Base-by-base conservation (phyloP, 2,888 invertebrate species). In the Steinernema scapterisci region DNA sequence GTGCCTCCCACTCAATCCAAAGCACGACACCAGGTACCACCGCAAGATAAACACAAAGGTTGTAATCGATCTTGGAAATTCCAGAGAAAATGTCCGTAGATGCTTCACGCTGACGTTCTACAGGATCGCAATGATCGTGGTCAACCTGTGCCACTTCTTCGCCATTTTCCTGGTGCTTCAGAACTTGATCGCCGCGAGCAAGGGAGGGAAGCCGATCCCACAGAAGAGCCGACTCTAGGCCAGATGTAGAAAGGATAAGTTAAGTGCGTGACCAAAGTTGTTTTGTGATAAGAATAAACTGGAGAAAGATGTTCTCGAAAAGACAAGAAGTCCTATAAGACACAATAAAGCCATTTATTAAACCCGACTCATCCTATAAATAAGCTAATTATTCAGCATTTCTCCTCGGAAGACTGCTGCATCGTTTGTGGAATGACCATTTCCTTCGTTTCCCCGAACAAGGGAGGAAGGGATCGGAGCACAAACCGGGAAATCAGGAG, bases 11-110 rank as follows among this genome's bases (percentile, higher is more conserved):
- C 72, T 85, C 11, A 86, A 87, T 72, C 86, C 86, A n/a, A 86
- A 86, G 75, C 86, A 86, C 56, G 82, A 85, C 44, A 70, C 76
- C 13, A 77, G 77, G 82, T 82, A 46, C 13, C n/a, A n/a, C n/a
- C 72, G 19, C 5, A 21, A 13, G 56, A 52, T 21, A 44, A 31
- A 54, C 6, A 19, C 5, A 38, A 72, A 52, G 44, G 6, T 54
- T 38, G 23, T 63, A 11, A 27, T 31, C 9, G 9, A 72, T n/a
- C 11, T 5, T 38, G 51, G 38, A 9, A n/a, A 72, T 79, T 81
- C 25, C 76, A 85, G 86, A 72, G 87, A 88, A 79, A 87, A 87
- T 75, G 74, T 86, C 11, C 83, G 87, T 9, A 83, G 87, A 9
- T 84, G 84, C 74, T 85, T 85, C 81, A 79, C 82, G 0, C 77